Evolutionary conservation across 2,113 vertebrate species (phyloP).

Genomic region (Cheilinus undulatus): DNA sequence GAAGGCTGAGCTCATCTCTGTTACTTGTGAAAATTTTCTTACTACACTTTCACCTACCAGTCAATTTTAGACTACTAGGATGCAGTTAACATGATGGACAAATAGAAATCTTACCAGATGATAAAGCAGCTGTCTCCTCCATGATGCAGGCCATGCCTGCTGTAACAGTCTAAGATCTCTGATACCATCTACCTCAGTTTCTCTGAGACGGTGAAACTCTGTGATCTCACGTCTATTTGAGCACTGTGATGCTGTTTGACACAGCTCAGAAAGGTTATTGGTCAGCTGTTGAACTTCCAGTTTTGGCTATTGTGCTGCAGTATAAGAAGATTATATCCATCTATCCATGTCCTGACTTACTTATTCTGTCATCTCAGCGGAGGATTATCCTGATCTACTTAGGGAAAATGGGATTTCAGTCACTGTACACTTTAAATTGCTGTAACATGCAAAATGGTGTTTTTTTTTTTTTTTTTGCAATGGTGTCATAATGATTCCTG

Average conservation of each 20-base stretch:
- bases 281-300: slow-evolving; percentile 42
- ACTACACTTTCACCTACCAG: too few species aligned
- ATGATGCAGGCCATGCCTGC: not conserved
- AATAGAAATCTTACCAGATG: too few species aligned
- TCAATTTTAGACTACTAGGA: too few species aligned
- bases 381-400: slow-evolving; percentile 76
- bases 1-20: too few species aligned
- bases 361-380: slow-evolving; percentile 66
- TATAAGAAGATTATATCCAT: slow-evolving; percentile 71
- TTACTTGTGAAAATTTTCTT: too few species aligned
- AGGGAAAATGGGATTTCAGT: slow-evolving; percentile 71
- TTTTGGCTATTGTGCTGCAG: slow-evolving; percentile 43
- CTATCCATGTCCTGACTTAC: slow-evolving; percentile 63
- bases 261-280: slow-evolving; percentile 43
- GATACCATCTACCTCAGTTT: slow-evolving; percentile 13
- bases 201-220: slow-evolving; percentile 5
- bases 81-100: too few species aligned
- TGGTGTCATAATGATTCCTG: slow-evolving; percentile 39
- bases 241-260: slow-evolving; percentile 38
- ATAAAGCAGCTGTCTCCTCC: not conserved
- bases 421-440: slow-evolving; percentile 60
- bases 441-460: slow-evolving; percentile 61
- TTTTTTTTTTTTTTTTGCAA: slow-evolving; percentile 37
- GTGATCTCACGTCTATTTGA: slow-evolving; percentile 40
- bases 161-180: not conserved